Conservation (phyloP, 2,113 vertebrate genomes). For the Mirounga angustirostris region DNA sequence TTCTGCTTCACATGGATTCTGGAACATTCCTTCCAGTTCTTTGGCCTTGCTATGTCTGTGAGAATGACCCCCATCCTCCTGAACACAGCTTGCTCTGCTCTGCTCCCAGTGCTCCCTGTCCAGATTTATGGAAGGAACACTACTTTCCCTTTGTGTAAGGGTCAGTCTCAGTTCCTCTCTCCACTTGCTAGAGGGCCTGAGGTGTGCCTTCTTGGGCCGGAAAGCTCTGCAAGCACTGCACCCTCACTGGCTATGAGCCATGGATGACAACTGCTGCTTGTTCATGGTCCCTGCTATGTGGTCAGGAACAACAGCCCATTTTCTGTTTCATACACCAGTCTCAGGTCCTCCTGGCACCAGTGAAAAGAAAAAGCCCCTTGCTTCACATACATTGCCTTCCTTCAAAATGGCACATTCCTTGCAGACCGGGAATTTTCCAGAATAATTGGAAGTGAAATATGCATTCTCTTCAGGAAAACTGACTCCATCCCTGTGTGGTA, state of each 20-base stretch:
- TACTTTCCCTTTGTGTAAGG: not conserved
- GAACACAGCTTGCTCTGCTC: not conserved
- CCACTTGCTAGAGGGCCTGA: not conserved
- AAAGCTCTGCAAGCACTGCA: not conserved
- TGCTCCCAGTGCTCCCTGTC: not conserved
- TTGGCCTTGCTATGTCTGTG: not conserved
- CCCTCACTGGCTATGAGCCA: not conserved
- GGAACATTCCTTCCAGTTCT: not conserved
- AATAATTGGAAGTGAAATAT: not conserved
- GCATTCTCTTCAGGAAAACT: not conserved
- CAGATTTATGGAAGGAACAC: not conserved
- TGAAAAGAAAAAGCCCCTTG: not conserved
- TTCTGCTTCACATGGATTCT: not conserved
- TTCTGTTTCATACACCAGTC: not conserved
- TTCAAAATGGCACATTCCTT: not conserved
- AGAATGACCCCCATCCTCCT: not conserved
- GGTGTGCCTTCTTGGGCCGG: not conserved
- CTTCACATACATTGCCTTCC: not conserved
- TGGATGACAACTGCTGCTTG: not conserved
- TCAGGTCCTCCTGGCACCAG: not conserved
- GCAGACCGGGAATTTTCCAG: not conserved
- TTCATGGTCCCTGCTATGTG: accelerated
- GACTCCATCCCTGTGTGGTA: not conserved
- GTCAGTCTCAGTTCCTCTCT: not conserved
- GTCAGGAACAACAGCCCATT: not conserved